Conservation (phyloP, 2,113 vertebrate species). For the Amblyornis subalaris region DNA sequence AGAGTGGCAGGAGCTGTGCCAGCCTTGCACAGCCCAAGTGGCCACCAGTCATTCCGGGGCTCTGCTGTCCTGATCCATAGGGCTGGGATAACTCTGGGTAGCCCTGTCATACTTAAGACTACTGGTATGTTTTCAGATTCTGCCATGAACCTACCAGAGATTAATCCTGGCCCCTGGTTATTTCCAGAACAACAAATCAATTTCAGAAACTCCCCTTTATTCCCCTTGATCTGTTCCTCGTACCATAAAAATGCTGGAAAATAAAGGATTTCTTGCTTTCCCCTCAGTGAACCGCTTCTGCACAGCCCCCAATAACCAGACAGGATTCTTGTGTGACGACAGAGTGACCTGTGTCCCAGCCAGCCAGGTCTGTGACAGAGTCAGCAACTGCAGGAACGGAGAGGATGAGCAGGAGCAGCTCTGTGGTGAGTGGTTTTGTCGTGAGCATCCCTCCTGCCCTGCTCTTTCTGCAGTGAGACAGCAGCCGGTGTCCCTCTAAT, state of each 20-base stretch:
- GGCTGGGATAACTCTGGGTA: background rate
- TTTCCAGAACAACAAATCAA: background rate
- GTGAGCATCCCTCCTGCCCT: accelerated
- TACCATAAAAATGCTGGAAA: background rate
- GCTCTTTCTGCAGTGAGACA: background rate
- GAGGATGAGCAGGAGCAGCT: slow-evolving; percentile 73
- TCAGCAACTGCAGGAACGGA: slow-evolving; percentile 54
- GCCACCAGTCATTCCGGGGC: background rate
- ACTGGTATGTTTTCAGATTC: background rate
- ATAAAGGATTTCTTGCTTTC: background rate
- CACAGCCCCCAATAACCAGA: slow-evolving; percentile 59
- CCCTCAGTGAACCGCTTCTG: slow-evolving; percentile 68
- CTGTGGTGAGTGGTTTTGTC: slow-evolving; percentile 69
- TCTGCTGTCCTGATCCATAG: accelerated
- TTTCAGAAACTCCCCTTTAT: background rate
- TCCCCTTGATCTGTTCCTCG: background rate
- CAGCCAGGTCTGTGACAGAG: slow-evolving; percentile 70
- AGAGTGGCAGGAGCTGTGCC: background rate
- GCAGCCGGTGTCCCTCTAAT: background rate
- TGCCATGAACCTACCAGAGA: background rate
- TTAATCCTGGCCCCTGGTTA: background rate
- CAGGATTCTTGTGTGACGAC: slow-evolving; percentile 77
- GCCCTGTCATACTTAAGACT: background rate
- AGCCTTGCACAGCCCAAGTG: background rate
- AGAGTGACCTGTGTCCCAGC: slow-evolving; percentile 67